A percentile compares a stretch with the other conserved stretches of the same genome.
These are phyloP conservation scores for Leptopilina syphax DNA, from an alignment of 2,888 invertebrate species.

Conservation along the genomic window DNA sequence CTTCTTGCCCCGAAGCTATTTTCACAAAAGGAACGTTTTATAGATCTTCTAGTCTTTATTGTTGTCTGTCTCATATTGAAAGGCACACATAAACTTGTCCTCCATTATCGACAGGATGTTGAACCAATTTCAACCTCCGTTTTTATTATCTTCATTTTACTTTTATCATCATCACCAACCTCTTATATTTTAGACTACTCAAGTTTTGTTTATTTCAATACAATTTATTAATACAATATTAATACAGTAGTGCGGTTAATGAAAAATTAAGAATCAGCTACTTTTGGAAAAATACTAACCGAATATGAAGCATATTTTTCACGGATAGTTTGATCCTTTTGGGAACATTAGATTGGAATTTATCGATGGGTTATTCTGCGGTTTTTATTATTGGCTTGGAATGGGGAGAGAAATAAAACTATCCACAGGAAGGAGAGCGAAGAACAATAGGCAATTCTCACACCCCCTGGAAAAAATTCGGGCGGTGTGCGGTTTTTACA, in stretches of 20 bases:
- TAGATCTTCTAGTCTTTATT: constrained; percentile 31
- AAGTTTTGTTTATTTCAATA: too few relatives aligned
- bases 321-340: constrained; percentile 61
- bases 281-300: too few relatives aligned
- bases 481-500: constrained; percentile 59
- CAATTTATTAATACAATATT: too few relatives aligned
- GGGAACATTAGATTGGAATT: constrained; percentile 61
- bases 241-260: too few relatives aligned
- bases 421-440: constrained; percentile 45
- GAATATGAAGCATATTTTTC: constrained; percentile 57
- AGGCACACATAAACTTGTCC: neutral
- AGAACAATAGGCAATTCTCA: constrained; percentile 55
- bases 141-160: constrained; percentile 1
- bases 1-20: constrained; percentile 26
- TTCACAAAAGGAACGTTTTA: constrained; percentile 16
- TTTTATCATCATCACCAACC: neutral
- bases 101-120: constrained; percentile 38
- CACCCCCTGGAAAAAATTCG: constrained; percentile 59
- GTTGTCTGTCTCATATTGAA: constrained; percentile 1
- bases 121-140: constrained; percentile 17
- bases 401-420: constrained; percentile 36
- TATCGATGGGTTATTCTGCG: constrained; percentile 55
- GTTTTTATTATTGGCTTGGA: constrained; percentile 22
- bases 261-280: too few relatives aligned
- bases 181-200: too few relatives aligned